phyloP scores from a whole-genome alignment of 2,113 vertebrate genomes.

The Chrysochloris asiatica region DNA sequence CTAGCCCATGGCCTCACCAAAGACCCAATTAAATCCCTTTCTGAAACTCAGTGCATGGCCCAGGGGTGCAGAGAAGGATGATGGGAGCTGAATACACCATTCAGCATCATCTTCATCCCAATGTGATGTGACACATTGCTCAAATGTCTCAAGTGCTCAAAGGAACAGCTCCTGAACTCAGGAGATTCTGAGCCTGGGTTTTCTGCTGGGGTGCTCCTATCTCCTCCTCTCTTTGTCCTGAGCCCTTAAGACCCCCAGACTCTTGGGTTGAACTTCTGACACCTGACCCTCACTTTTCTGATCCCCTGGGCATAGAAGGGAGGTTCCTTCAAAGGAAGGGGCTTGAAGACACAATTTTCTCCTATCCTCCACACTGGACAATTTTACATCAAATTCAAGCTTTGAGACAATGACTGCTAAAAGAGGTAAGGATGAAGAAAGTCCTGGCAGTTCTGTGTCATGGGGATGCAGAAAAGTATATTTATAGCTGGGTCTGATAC shows the following conservation, averaged over 20 bases:
- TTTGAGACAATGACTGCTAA: neutral
- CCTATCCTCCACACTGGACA: neutral
- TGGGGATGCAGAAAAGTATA: neutral
- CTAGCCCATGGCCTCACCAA: neutral
- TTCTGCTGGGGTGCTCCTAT: neutral
- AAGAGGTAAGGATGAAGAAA: neutral
- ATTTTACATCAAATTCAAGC: neutral
- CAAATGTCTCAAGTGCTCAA: neutral
- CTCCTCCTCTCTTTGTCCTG: neutral
- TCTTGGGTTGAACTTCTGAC: neutral
- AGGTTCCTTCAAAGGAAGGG: neutral
- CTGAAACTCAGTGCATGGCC: slow-evolving; percentile 1
- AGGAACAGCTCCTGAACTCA: neutral
- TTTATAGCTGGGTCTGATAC: neutral
- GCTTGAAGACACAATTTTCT: neutral
- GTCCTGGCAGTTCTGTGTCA: neutral
- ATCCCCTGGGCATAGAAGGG: too few relatives aligned
- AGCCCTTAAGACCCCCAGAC: neutral
- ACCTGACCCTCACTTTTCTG: neutral
- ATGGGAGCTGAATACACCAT: neutral
- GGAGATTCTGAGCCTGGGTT: neutral
- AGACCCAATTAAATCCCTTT: slow-evolving; percentile 6
- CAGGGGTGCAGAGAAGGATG: neutral
- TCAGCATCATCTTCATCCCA: neutral
- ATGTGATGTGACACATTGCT: slow-evolving; percentile 56